Base-by-base conservation (phyloP, 2,888 invertebrate species). In the Phlogophora meticulosa region DNA sequence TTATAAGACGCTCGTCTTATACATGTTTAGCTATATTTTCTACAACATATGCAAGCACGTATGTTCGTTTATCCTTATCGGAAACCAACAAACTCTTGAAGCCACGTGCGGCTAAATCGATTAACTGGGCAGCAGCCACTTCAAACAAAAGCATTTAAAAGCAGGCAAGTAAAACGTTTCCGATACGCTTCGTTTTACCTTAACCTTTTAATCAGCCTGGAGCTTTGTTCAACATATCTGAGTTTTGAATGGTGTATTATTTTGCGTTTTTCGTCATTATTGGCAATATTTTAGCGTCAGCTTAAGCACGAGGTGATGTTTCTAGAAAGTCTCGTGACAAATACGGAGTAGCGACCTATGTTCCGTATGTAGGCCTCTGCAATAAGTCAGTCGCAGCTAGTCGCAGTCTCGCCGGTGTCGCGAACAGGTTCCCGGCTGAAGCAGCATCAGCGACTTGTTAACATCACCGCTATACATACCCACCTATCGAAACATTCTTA, bases 401-500 rank as follows among this genome's bases (percentile, higher is more conserved):
- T 72, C 76, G 72, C 68, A 71, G 77, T 42, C 48, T 61, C 60
- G 57, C 53, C 53, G 57, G 45, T 57, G 72, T 56, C 42, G 80
- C 61, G 80, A 87, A 90, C 90, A 84, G 87, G 91, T 90, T 90
- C 82, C 87, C 83, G 80, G 83, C 75, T 81, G 84, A 81, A 83
- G 83, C 83, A 77, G 81, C 86, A 76, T 81, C 86, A 84, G 79
- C 78, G 62, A 83, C 85, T 89, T 87, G 87, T 90, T 88, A 89
- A 89, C 89, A 88, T 87, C 84, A 86, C 85, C 82, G 82, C 79
- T 86, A 83, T 85, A 84, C 86, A 84, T 85, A 83, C 86, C 87
- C 87, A 87, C 83, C 87, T 88, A 93, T 91, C 90, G 87, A 89
- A 91, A 91, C 92, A 92, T 91, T 92, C 87, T 95, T 93, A 94